A percentile compares a stretch with the other conserved stretches of the same genome.
Evolutionary conservation across 2,113 vertebrate species (phyloP).

Genomic region (Neopipo cinnamomea): DNA sequence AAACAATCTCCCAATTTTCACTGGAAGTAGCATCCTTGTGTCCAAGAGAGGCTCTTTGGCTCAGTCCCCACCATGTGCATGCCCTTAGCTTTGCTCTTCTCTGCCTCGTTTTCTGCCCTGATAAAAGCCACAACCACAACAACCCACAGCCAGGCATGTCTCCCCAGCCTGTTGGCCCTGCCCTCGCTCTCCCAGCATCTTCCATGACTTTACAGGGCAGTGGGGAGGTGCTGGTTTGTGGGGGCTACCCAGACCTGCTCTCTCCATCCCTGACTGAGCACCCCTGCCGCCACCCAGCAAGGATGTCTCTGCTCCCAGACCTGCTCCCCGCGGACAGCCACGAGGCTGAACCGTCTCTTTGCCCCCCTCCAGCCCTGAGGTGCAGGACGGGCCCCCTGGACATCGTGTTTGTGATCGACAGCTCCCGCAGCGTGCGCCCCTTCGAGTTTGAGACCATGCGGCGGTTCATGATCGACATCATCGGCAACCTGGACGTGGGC

Average conservation of each 20-base stretch:
- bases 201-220: neutral
- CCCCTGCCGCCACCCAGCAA: accelerated
- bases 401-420: constrained; percentile 95
- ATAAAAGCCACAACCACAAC: neutral
- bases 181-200: accelerated
- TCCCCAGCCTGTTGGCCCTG: neutral
- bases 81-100: neutral
- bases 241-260: neutral
- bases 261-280: neutral
- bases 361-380: constrained; percentile 66
- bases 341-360: neutral
- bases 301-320: neutral
- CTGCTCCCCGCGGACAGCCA: neutral
- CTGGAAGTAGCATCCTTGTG: neutral
- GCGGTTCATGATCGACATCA: constrained; percentile 92
- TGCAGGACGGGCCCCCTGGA: constrained; percentile 90
- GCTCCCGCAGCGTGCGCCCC: constrained; percentile 93
- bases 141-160: neutral
- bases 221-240: neutral
- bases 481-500: constrained; percentile 86
- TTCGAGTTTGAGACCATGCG: constrained; percentile 96
- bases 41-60: neutral
- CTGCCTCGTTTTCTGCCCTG: neutral
- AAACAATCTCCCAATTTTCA: neutral
- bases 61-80: accelerated